Percentiles rank a stretch among this genome's conserved stretches.
phyloP scores from a whole-genome alignment of 2,888 invertebrate genomes.

The Entomobrya proxima region DNA sequence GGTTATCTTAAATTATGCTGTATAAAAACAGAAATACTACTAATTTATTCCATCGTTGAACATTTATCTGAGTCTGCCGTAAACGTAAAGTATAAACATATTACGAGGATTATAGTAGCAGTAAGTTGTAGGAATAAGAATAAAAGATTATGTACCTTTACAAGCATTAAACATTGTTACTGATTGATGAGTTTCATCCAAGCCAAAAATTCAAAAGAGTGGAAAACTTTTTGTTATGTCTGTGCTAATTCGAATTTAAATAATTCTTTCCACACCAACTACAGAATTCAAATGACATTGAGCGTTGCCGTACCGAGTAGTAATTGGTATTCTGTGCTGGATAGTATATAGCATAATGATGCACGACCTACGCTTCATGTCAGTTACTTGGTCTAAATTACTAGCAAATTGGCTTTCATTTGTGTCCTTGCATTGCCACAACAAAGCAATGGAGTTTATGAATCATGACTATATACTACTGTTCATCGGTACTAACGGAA shows the following conservation, averaged over 20 bases:
- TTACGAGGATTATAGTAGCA: not conserved
- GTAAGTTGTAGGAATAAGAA: slow-evolving; percentile 10
- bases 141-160: slow-evolving; percentile 30
- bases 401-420: no score
- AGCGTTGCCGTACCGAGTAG: not conserved
- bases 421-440: no score
- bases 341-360: not conserved
- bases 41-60: slow-evolving; percentile 26
- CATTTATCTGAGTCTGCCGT: slow-evolving; percentile 31
- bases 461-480: no score
- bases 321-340: not conserved
- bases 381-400: no score
- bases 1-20: slow-evolving; percentile 8
- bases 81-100: not conserved
- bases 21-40: not conserved
- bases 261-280: not conserved
- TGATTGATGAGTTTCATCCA: not conserved
- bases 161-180: not conserved
- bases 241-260: slow-evolving; percentile 32
- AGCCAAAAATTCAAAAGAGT: not conserved
- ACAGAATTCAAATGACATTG: slow-evolving; percentile 5
- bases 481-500: no score
- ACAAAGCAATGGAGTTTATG: no score
- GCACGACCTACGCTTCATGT: slow-evolving; percentile 19
- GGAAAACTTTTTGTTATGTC: slow-evolving; percentile 18